Conservation (phyloP, 2,888 invertebrate genomes). For the Nebria salina region DNA sequence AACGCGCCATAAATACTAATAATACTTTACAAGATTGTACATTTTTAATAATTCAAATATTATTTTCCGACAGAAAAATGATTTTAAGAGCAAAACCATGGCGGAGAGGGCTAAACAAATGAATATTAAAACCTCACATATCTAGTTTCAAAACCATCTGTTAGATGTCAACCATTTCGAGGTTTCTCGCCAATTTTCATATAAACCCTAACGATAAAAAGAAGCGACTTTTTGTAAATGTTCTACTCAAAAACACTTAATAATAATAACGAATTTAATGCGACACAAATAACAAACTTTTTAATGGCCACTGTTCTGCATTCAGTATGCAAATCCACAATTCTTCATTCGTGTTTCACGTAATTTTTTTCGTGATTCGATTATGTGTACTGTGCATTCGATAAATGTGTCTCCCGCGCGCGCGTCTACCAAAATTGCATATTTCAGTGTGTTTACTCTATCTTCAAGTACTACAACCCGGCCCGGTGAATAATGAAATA, state of each 20-base stretch:
- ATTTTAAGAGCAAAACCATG: too few relatives aligned
- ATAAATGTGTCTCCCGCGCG: slow-evolving; percentile 26
- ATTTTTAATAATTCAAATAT: too few relatives aligned
- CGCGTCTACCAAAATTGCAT: neutral
- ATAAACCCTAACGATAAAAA: neutral
- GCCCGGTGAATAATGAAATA: slow-evolving; percentile 24
- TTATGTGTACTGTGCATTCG: slow-evolving; percentile 28
- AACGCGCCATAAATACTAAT: too few relatives aligned
- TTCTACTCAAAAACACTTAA: slow-evolving; percentile 16
- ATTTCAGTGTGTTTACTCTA: neutral
- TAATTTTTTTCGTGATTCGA: slow-evolving; percentile 21
- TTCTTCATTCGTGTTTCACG: slow-evolving; percentile 29
- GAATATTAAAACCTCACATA: too few relatives aligned
- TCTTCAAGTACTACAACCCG: neutral
- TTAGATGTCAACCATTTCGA: neutral
- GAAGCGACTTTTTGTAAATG: neutral
- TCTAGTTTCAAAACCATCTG: neutral
- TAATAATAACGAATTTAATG: slow-evolving; percentile 23
- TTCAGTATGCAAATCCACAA: slow-evolving; percentile 44
- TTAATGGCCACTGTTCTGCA: slow-evolving; percentile 39
- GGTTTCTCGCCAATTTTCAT: neutral
- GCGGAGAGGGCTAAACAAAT: too few relatives aligned
- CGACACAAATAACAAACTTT: slow-evolving; percentile 43
- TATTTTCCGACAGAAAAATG: too few relatives aligned
- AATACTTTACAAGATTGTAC: too few relatives aligned